Base-by-base conservation (phyloP, 1,140 invertebrate genomes). In the Acyrthosiphon pisum region DNA sequence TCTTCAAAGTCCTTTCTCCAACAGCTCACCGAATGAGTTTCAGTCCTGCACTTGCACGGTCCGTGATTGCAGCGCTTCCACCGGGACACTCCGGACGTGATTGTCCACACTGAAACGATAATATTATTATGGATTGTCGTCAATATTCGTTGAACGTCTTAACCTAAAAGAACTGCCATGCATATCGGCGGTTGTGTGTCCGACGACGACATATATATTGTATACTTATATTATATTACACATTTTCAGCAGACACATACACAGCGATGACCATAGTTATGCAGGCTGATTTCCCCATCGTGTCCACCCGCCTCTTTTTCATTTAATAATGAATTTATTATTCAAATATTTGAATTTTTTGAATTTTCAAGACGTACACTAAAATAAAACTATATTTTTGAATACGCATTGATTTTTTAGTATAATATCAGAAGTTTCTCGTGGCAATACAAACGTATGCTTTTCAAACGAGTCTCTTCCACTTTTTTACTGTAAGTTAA, bases 11-110 rank as follows among this genome's bases (percentile, higher is more conserved):
- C 96, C 9, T 96, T 95, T 94, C 97, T 96, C 97, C 97, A 98
- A 94, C 97, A 98, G 93, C 96, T 97, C 41, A 98, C 95, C 4
- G 96, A 96, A 93, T 96, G 96, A 0, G 96, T 96, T 94, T 97
- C 96, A 44, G 96, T 95, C 94, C 96, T 95, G 94, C 97, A 97
- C 94, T 96, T 96, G 94, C 97, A 98, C 8, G 96, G 96, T 2
- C 96, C 97, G 93, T 96, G 96, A 2, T 96, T 95, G 94, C 97
- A 98, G 48, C 96, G 95, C n/a, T 96, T 96, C 97, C 97, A 98
- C 86, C 95, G 96, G 30, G 96, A 96, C 93, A 96, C 95, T 83
- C 95, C 95, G 94, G 95, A 95, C 90, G 96, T 95, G 91, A 97
- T 95, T 91, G 96, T 96, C 97, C 97, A 98, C 81, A 97, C 97